These are phyloP conservation scores for Melanotaenia maccullochi DNA, from an alignment of 2,797 vertebrate species.

Conservation along the genomic window DNA sequence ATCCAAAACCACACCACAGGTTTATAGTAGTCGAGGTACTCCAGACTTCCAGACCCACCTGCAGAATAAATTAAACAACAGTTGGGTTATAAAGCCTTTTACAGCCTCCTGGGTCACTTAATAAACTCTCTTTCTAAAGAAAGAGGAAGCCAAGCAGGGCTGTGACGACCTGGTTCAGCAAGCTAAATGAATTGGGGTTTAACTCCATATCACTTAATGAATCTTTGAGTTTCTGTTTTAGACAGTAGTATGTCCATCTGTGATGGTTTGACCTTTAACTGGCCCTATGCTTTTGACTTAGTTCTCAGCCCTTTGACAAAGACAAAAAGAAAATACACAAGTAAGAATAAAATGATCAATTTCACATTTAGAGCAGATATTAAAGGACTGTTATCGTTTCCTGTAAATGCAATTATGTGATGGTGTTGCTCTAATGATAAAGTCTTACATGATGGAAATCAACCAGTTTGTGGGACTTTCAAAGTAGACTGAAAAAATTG, in stretches of 20 bases:
- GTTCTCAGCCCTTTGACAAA: conserved; percentile 5
- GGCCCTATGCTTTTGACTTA: not conserved
- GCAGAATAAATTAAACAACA: conserved; percentile 27
- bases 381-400: not conserved
- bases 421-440: not conserved
- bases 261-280: not conserved
- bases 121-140: not conserved
- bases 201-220: conserved; percentile 7
- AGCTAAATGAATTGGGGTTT: conserved; percentile 2
- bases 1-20: conserved; percentile 99
- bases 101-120: conserved; percentile 5
- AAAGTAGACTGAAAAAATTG: too few relatives aligned
- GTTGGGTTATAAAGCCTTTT: conserved; percentile 11
- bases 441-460: not conserved
- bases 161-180: not conserved
- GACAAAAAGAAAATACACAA: not conserved
- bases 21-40: conserved; percentile 95
- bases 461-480: not conserved
- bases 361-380: not conserved
- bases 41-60: conserved; percentile 89
- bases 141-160: not conserved
- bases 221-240: not conserved
- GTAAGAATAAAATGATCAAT: not conserved
- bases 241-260: not conserved
- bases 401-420: not conserved